Base-by-base conservation (phyloP, 2,113 vertebrate species). In the Petrocephalus zakoni region DNA sequence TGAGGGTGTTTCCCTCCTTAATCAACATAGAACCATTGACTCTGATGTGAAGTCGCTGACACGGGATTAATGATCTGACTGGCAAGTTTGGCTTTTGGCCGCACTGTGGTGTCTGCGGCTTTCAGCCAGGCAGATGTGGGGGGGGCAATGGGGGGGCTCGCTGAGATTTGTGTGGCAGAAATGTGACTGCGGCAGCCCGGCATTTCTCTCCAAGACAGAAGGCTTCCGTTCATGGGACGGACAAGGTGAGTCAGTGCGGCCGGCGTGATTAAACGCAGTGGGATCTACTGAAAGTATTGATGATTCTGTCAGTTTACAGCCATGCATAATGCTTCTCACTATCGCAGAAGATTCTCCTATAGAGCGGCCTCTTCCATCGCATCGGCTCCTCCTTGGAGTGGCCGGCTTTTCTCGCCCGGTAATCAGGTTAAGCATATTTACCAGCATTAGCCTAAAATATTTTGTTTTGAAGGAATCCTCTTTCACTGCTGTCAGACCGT, bases 201-300 rank as follows among this genome's bases (percentile, higher is more conserved):
- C 93, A 94, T 95, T 93, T 89, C 93, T 94, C 94, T 94, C 90
- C 61, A 94, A 94, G 94, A 95, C 93, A 88, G 90, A 96, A 92
- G 88, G 90, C 90, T 87, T 88, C 87, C 91, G 55, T 87, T 93
- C 90, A 92, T 89, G 90, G 91, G 93, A 90, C 93, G 92, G 94
- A 94, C 94, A 94, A 94, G 94, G 94, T 93, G 93, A 94, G 92
- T 92, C 93, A 90, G 92, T 68, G 87, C 87, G 86, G 91, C 90
- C 90, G 89, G 90, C 91, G 56, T 8, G 81, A 90, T 88, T 93
- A 93, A 94, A 93, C 90, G 90, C 90, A 91, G 90, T 91, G 91
- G 42, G 21, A 83, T 83, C 49, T 91, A 91, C 89, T 89, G 90
- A 92, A 90, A 92, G 91, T 91, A 94, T 5, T n/a, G 84, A 93